These are phyloP conservation scores for Akabosia matsudoensis DNA, from an alignment of 1,140 invertebrate genomes.

Conservation along the genomic window DNA sequence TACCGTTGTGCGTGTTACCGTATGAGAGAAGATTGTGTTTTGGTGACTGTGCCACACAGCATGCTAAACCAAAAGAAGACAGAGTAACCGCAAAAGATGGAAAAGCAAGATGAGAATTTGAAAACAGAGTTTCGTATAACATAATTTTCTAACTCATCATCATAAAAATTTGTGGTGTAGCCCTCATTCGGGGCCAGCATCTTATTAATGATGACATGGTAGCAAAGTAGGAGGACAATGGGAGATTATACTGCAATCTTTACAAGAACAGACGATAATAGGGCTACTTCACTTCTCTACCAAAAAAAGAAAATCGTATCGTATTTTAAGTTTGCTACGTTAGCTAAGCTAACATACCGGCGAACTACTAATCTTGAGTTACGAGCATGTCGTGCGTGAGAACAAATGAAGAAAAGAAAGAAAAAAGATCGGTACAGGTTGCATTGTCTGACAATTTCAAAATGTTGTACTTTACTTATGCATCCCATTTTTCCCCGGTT, in stretches of 20 bases:
- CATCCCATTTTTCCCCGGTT: neutral
- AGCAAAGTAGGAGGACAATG: neutral
- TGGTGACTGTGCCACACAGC: neutral
- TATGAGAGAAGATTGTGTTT: no score
- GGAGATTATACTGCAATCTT: no score
- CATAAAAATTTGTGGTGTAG: slow-evolving; percentile 3
- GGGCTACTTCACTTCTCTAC: neutral
- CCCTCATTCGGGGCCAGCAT: slow-evolving; percentile 4
- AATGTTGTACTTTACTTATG: neutral
- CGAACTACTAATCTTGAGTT: neutral
- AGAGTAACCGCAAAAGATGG: neutral
- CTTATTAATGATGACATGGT: slow-evolving; percentile 9
- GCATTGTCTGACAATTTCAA: neutral
- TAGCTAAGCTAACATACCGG: no score
- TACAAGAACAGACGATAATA: no score
- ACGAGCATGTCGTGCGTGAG: neutral
- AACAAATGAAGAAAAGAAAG: neutral
- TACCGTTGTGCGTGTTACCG: neutral
- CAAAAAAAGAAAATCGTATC: no score
- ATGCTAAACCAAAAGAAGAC: slow-evolving; percentile 6
- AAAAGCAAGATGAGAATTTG: slow-evolving; percentile 12
- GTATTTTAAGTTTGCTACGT: no score
- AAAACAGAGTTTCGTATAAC: neutral
- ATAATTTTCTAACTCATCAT: neutral
- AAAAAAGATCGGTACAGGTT: neutral